Evolutionary conservation across 1,140 invertebrate genomes (phyloP).

Genomic region (Pseudomyrmex sp.): DNA sequence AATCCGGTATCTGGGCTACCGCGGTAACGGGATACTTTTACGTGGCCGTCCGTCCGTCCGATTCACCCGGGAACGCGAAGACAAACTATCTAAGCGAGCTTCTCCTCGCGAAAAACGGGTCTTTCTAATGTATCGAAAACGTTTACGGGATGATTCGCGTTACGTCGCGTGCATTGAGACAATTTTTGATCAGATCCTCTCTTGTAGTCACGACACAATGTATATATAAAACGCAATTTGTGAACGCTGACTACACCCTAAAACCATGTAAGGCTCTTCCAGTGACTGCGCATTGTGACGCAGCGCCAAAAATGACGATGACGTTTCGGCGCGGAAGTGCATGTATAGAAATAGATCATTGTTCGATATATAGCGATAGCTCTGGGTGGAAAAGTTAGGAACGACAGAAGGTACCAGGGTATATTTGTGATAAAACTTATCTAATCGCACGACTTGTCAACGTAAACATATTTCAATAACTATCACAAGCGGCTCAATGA

Average conservation of each 20-base stretch:
- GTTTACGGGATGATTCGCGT: not conserved
- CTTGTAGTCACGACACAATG: no score
- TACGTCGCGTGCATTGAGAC: not conserved
- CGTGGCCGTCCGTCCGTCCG: conserved; percentile 73
- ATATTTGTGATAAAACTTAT: conserved; percentile 11
- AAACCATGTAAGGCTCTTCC: not conserved
- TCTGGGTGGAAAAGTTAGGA: not conserved
- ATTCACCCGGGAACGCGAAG: conserved; percentile 61
- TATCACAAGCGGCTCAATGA: not conserved
- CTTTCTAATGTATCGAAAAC: not conserved
- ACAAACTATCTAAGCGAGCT: conserved; percentile 53
- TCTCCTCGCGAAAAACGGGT: conserved; percentile 6
- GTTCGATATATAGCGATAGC: not conserved
- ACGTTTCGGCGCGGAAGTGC: conserved; percentile 5
- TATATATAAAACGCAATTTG: not conserved
- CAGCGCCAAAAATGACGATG: conserved; percentile 29
- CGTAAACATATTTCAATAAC: not conserved
- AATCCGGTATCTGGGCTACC: conserved; percentile 82
- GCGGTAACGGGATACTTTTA: conserved; percentile 81
- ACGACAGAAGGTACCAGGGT: no score
- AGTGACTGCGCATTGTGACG: not conserved
- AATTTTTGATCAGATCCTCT: not conserved
- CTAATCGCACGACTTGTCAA: not conserved
- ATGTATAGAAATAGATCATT: conserved; percentile 33
- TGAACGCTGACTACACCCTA: not conserved